phyloP scores from a whole-genome alignment of 2,888 invertebrate species.

The Nephrotoma appendiculata region DNA sequence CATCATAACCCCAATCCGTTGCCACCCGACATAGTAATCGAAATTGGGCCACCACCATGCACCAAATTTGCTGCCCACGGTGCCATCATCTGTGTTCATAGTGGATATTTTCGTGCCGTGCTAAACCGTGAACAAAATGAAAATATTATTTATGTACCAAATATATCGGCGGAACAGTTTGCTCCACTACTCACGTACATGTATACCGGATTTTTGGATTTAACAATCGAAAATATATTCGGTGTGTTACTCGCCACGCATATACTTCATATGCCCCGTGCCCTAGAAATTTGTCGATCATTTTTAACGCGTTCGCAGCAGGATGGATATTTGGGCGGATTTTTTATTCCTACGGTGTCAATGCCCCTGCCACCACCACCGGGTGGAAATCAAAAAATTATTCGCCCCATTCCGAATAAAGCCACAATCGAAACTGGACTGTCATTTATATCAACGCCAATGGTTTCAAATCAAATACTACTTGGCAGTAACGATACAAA shows the following conservation, averaged over 20 bases:
- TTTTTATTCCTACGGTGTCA: background rate
- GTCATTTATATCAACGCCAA: conserved; percentile 25
- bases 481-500: conserved; percentile 18
- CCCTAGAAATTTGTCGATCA: conserved; percentile 50
- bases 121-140: background rate
- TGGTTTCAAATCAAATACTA: conserved; percentile 15
- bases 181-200: conserved; percentile 55
- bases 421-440: conserved; percentile 23
- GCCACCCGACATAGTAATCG: conserved; percentile 46
- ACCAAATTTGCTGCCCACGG: conserved; percentile 55
- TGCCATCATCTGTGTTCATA: conserved; percentile 47
- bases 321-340: background rate
- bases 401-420: conserved; percentile 42
- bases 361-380: background rate
- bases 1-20: conserved; percentile 12
- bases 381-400: conserved; percentile 19
- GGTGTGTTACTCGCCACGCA: conserved; percentile 56
- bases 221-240: conserved; percentile 55
- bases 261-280: conserved; percentile 57
- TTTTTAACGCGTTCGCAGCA: conserved; percentile 41
- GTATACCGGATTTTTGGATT: conserved; percentile 57
- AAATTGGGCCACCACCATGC: conserved; percentile 44
- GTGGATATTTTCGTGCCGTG: conserved; percentile 51
- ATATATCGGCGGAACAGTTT: conserved; percentile 45
- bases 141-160: conserved; percentile 35